phyloP scores from a whole-genome alignment of 1,140 invertebrate species.

The Rhagoletis zephyria region DNA sequence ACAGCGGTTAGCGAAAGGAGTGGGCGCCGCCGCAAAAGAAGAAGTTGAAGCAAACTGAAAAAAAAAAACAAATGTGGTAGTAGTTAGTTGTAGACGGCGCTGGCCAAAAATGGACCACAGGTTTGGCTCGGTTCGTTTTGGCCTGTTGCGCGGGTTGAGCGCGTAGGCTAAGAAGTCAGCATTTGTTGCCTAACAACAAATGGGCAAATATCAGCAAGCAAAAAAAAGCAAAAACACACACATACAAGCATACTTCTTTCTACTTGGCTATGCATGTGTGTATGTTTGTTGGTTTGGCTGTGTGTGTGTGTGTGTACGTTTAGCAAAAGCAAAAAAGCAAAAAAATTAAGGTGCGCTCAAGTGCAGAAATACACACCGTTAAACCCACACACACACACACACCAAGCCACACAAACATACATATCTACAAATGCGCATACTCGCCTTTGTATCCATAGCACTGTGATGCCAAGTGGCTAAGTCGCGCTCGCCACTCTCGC shows the following conservation, averaged over 20 bases:
- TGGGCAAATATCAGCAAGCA: not conserved
- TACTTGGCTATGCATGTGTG: not conserved
- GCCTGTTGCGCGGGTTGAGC: conserved; percentile 33
- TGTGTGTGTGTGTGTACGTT: not conserved
- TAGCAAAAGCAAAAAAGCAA: not conserved
- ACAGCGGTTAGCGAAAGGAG: conserved; percentile 16
- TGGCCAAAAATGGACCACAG: conserved; percentile 52
- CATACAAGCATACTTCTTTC: not conserved
- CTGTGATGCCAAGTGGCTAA: too few relatives aligned
- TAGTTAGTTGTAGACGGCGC: conserved; percentile 20
- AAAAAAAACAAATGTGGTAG: conserved; percentile 13
- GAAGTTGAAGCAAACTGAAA: not conserved
- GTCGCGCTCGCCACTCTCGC: conserved; percentile 1
- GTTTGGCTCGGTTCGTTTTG: not conserved
- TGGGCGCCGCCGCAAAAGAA: conserved; percentile 15
- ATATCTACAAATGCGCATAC: not conserved
- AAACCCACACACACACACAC: conserved; percentile 6
- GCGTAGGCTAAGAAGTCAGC: conserved; percentile 44
- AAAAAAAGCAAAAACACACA: not conserved
- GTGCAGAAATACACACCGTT: conserved; percentile 46
- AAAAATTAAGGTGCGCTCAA: conserved; percentile 43
- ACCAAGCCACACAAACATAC: not conserved
- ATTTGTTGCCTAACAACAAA: conserved; percentile 47
- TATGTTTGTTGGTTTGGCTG: not conserved
- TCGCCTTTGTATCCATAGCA: not conserved